Percentiles rank a stretch among this genome's conserved stretches.
These are phyloP conservation scores for Lingula anatina DNA, from an alignment of 2,888 invertebrate species.

Conservation along the genomic window DNA sequence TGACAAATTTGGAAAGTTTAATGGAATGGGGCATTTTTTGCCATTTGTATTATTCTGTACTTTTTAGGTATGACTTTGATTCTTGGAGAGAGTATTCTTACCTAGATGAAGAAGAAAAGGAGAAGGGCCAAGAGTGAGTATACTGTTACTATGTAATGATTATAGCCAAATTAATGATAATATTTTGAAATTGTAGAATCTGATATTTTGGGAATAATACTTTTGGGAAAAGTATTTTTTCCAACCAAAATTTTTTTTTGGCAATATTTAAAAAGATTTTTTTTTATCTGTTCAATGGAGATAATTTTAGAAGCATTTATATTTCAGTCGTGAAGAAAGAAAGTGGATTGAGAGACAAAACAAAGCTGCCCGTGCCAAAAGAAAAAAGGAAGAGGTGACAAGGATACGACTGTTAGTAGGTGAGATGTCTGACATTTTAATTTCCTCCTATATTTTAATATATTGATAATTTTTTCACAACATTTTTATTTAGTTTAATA, in stretches of 20 bases:
- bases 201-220: no score
- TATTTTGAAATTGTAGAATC: no score
- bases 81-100: conserved; percentile 99
- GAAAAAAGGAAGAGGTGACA: conserved; percentile 95
- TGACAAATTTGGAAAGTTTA: no score
- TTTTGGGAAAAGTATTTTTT: no score
- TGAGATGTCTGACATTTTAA: conserved; percentile 18
- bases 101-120: conserved; percentile 97
- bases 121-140: conserved; percentile 78
- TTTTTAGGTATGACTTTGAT: conserved; percentile 71
- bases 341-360: conserved; percentile 99
- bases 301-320: no score
- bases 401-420: conserved; percentile 80
- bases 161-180: no score
- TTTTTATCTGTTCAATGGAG: no score
- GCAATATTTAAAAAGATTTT: no score
- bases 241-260: no score
- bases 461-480: neutral
- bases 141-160: neutral
- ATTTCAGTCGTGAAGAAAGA: conserved; percentile 74
- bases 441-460: neutral
- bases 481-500: neutral
- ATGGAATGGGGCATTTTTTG: neutral
- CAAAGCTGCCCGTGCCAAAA: conserved; percentile 82
- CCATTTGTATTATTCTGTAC: conserved; percentile 1